phyloP scores from a whole-genome alignment of 2,888 invertebrate species.

The Leucophora obtusa region DNA sequence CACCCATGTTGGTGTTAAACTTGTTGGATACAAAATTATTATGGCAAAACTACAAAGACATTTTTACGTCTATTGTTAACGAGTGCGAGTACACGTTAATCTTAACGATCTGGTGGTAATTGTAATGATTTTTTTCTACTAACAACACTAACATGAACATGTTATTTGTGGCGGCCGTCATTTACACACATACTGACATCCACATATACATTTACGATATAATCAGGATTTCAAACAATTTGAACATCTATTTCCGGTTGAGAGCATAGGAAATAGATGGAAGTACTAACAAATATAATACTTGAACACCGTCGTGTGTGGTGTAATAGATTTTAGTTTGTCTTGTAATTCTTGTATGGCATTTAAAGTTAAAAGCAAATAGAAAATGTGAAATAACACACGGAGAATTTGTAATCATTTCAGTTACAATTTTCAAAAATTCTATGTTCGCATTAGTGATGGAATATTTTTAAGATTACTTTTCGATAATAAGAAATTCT shows the following conservation, averaged over 20 bases:
- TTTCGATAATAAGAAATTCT: neutral
- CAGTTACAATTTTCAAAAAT: constrained; percentile 16
- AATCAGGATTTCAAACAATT: constrained; percentile 55
- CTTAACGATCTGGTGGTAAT: constrained; percentile 35
- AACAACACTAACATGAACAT: constrained; percentile 41
- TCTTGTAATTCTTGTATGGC: constrained; percentile 30
- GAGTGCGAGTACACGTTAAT: constrained; percentile 36
- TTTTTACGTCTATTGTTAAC: constrained; percentile 19
- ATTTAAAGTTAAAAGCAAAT: constrained; percentile 3
- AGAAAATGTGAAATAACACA: constrained; percentile 12
- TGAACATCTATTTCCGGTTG: constrained; percentile 60
- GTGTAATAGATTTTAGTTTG: constrained; percentile 59
- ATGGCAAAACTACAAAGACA: constrained; percentile 33
- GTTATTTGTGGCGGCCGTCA: constrained; percentile 57
- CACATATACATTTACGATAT: constrained; percentile 30
- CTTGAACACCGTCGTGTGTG: constrained; percentile 49
- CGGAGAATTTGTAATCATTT: constrained; percentile 34
- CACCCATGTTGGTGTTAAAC: constrained; percentile 21
- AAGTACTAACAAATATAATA: constrained; percentile 6
- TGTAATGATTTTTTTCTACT: constrained; percentile 32
- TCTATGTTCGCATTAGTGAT: neutral
- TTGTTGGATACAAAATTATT: neutral
- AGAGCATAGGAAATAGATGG: constrained; percentile 17
- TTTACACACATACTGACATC: constrained; percentile 29
- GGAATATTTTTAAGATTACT: neutral